Base-by-base conservation (phyloP, 2,113 vertebrate species). In the Tragulus kanchil region DNA sequence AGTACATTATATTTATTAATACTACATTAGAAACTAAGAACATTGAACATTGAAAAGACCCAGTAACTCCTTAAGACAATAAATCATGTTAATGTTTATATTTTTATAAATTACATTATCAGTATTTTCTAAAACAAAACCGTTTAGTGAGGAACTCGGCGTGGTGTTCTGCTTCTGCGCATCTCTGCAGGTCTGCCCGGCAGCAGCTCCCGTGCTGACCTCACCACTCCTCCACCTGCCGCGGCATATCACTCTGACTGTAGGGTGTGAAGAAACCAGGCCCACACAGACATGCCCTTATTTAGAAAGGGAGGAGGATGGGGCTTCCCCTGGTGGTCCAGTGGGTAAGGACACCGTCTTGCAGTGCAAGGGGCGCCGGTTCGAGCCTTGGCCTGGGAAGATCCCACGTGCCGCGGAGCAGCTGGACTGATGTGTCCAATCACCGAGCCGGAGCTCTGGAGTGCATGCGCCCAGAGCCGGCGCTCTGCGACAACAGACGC, bases 1-100 rank as follows among this genome's bases (percentile, higher is more conserved):
- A 3, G 2, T 25, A 36, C 6, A 50, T 26, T 64, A 64, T 0
- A 45, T 26, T 79, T 73, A 92, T 16, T 1, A 0, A 67, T 48
- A 61, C n/a, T 65, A 31, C 52, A 17, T 48, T 25, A 52, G 45
- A 88, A 91, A 83, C 21, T 48, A 64, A 73, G 59, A 73, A 26
- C 50, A 86, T 25, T 36, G 36, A 36, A 36, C 36, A 36, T 85
- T 59, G 13, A 14, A 64, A 31, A 90, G 71, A 56, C 52, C 56
- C 1, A 85, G n/a, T 56, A 84, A 78, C 16, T 89, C 56, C 21
- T 58, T 71, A 83, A 89, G 79, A 82, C 21, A 96, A 58, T 56
- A 36, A 82, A 69, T 50, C 82, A 42, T 21, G 26, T 54, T 93
- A 62, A 61, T 0, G 10, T 64, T 64, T 81, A 2, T 10, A 50